Evolutionary conservation across 2,888 invertebrate genomes (phyloP).

Genomic region (Cantharis lateralis): DNA sequence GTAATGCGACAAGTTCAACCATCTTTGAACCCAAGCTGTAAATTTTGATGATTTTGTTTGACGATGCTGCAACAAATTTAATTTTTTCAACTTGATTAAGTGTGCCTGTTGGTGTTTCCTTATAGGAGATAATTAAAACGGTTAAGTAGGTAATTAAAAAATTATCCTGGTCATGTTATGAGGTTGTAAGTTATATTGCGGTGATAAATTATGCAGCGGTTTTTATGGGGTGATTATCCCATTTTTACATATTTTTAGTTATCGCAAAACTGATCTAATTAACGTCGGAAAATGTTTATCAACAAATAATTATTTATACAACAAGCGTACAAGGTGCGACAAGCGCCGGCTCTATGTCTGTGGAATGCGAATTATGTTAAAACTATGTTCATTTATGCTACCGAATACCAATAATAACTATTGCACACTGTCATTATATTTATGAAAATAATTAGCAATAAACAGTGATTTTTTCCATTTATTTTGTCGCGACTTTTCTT

Average conservation of each 20-base stretch:
- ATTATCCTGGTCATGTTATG: background rate
- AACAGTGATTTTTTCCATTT: background rate
- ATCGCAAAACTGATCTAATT: background rate
- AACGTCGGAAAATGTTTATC: slow-evolving; percentile 17
- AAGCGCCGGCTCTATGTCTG: slow-evolving; percentile 41
- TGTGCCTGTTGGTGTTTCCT: background rate
- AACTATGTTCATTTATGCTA: slow-evolving; percentile 16
- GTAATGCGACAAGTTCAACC: background rate
- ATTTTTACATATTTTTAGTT: background rate
- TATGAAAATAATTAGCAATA: background rate
- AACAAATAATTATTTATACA: slow-evolving; percentile 35
- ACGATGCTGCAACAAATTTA: background rate
- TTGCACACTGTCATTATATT: background rate
- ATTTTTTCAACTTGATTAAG: background rate
- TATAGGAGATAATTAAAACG: background rate
- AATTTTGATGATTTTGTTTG: background rate
- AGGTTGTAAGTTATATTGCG: background rate
- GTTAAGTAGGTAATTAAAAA: background rate
- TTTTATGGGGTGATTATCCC: background rate
- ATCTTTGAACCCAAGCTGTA: background rate
- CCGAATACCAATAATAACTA: background rate
- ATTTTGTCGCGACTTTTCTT: background rate
- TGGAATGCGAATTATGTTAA: slow-evolving; percentile 36
- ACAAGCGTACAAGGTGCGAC: slow-evolving; percentile 36
- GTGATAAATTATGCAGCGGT: background rate